A percentile compares a stretch with the other conserved stretches of the same genome.
phyloP scores from a whole-genome alignment of 2,113 vertebrate genomes.

The Muscicapa adusta region DNA sequence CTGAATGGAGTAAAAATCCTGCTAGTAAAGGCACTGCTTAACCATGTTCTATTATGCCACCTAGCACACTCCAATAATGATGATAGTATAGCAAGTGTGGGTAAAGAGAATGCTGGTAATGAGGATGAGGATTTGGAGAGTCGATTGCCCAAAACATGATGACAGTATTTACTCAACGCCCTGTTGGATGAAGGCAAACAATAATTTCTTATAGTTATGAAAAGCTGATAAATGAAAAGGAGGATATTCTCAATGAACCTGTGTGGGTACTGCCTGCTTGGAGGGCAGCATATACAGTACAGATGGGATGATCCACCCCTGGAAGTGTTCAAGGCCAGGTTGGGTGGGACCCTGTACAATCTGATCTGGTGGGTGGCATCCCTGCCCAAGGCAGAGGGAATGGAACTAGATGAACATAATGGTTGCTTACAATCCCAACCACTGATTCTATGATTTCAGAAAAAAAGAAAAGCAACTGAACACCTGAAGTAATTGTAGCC shows the following conservation, averaged over 20 bases:
- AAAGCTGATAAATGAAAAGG: background rate
- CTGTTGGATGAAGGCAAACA: background rate
- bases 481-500: background rate
- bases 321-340: background rate
- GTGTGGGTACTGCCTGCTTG: background rate
- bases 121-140: background rate
- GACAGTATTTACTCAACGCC: background rate
- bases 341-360: background rate
- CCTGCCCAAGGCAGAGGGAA: background rate
- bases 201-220: background rate
- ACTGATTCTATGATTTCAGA: background rate
- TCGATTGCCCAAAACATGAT: background rate
- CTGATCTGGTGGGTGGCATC: background rate
- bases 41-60: background rate
- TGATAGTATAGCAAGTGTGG: fast-evolving
- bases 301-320: background rate
- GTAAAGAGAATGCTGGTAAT: background rate
- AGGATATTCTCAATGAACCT: background rate
- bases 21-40: background rate
- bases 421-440: background rate
- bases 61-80: background rate
- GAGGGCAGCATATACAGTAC: background rate
- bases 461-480: background rate
- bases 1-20: background rate
- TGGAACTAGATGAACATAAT: background rate